These are phyloP conservation scores for Hololepta plana DNA, from an alignment of 2,888 invertebrate genomes.

Conservation along the genomic window DNA sequence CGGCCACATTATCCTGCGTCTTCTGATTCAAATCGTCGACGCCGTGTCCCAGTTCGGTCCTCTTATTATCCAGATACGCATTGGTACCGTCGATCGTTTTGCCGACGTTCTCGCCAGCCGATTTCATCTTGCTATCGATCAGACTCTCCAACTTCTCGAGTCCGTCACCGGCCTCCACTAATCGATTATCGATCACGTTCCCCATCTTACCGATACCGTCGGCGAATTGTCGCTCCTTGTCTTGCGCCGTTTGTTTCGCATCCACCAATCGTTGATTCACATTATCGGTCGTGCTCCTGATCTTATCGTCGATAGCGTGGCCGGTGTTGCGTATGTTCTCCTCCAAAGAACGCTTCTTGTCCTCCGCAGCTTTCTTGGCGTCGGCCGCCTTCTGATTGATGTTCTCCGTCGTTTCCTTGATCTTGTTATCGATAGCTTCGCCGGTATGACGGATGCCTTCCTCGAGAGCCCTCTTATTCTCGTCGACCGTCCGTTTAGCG, in stretches of 20 bases:
- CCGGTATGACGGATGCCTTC: constrained; percentile 8
- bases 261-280: constrained; percentile 9
- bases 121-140: constrained; percentile 9
- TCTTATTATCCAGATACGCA: constrained; percentile 12
- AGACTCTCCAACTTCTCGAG: constrained; percentile 7
- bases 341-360: constrained; percentile 6
- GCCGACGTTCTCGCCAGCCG: constrained; percentile 10
- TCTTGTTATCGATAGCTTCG: constrained; percentile 17
- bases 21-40: constrained; percentile 13
- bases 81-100: constrained; percentile 11
- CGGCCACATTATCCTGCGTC: constrained; percentile 11
- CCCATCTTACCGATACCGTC: constrained; percentile 7
- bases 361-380: constrained; percentile 9
- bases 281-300: constrained; percentile 6
- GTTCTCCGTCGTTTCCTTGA: constrained; percentile 10
- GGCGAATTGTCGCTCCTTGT: constrained; percentile 8
- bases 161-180: constrained; percentile 8
- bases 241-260: constrained; percentile 7
- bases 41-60: constrained; percentile 13
- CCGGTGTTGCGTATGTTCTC: constrained; percentile 8
- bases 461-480: constrained; percentile 8
- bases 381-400: constrained; percentile 9
- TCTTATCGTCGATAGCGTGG: constrained; percentile 11
- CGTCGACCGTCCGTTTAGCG: constrained; percentile 6
- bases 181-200: constrained; percentile 17